A percentile compares a stretch with the other conserved stretches of the same genome.
Evolutionary conservation across 2,113 vertebrate genomes (phyloP).

Genomic region (Tragelaphus strepsiceros): DNA sequence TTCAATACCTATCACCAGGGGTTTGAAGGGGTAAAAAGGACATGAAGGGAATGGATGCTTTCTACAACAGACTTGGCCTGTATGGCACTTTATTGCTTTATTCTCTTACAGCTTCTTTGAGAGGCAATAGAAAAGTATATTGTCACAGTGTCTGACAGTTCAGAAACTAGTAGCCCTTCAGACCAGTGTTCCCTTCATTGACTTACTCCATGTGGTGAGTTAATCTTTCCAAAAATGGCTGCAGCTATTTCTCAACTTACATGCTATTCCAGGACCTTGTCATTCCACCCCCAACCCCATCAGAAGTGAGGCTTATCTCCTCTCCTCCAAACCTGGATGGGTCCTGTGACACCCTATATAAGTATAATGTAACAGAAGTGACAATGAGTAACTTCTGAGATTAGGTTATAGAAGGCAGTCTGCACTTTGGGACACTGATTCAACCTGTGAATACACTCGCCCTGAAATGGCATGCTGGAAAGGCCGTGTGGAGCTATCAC

Average conservation of each 20-base stretch:
- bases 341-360: not conserved
- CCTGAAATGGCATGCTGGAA: not conserved
- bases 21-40: not conserved
- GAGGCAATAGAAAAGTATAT: not conserved
- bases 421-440: not conserved
- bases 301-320: not conserved
- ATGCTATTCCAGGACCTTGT: not conserved
- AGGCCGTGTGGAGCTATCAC: not conserved
- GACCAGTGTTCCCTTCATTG: not conserved
- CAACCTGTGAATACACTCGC: not conserved
- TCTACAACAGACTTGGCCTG: not conserved
- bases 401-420: not conserved
- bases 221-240: not conserved
- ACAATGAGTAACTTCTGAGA: not conserved
- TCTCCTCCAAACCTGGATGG: not conserved
- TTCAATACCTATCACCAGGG: not conserved
- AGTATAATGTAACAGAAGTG: not conserved
- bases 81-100: not conserved
- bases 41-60: not conserved
- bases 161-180: not conserved
- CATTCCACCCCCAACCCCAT: accelerated
- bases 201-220: not conserved
- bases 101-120: not conserved
- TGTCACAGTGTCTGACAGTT: not conserved
- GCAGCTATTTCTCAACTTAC: not conserved